Conservation (phyloP, 2,113 vertebrate species). For the Peromyscus polionotus region DNA sequence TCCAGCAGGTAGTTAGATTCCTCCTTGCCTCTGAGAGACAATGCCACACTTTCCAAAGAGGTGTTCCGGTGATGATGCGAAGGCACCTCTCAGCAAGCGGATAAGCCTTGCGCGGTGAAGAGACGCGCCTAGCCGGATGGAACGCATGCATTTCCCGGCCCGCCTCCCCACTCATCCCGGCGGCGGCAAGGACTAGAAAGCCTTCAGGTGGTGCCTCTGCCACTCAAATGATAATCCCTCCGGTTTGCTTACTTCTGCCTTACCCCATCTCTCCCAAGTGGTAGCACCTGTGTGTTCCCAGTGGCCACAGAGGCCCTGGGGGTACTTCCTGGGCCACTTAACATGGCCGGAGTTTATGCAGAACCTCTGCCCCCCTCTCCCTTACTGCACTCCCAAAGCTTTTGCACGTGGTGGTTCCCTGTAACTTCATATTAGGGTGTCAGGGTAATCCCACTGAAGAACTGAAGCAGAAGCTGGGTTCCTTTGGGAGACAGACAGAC, state of each 20-base stretch:
- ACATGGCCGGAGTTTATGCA: slow-evolving; percentile 29
- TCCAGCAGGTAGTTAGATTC: neutral
- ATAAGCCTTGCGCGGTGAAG: neutral
- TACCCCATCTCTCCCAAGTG: neutral
- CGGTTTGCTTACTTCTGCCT: neutral
- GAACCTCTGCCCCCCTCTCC: neutral
- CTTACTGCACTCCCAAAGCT: neutral
- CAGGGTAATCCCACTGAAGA: neutral
- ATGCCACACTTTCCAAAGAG: neutral
- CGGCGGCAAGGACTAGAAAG: slow-evolving; percentile 25
- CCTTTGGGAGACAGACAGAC: neutral
- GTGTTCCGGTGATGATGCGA: neutral
- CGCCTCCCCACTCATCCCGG: neutral
- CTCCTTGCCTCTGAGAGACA: neutral
- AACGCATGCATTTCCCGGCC: neutral
- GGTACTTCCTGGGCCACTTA: slow-evolving; percentile 26
- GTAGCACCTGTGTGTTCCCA: neutral
- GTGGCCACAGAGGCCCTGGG: slow-evolving; percentile 45
- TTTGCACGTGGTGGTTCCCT: neutral
- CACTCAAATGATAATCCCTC: slow-evolving; percentile 55
- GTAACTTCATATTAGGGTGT: neutral
- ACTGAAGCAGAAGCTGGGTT: neutral
- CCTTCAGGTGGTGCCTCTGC: neutral
- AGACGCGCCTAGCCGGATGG: neutral
- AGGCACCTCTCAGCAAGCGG: neutral